These are phyloP conservation scores for Microplitis deprimator DNA, from an alignment of 2,888 invertebrate species.

Conservation along the genomic window DNA sequence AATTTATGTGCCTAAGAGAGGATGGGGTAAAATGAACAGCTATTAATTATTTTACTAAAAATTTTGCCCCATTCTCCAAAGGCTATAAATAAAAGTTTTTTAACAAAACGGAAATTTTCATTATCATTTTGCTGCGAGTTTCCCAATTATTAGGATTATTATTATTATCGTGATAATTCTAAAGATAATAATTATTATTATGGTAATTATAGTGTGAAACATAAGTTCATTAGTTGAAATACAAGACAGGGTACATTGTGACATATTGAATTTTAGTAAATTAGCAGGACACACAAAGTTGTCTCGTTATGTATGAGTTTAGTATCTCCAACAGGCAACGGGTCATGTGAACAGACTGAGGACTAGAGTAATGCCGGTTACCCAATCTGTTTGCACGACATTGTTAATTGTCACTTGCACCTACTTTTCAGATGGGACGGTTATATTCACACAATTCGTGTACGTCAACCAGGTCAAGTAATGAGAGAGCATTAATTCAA, in stretches of 20 bases:
- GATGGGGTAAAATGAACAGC: too few species aligned
- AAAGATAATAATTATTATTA: slow-evolving; percentile 3
- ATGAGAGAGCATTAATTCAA: neutral
- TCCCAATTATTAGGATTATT: neutral
- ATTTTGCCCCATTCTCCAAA: too few species aligned
- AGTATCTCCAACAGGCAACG: neutral
- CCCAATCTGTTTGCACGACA: slow-evolving; percentile 7
- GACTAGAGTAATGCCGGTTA: neutral
- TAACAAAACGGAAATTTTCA: too few species aligned
- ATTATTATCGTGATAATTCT: neutral
- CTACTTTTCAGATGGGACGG: neutral
- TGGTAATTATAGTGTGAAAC: neutral
- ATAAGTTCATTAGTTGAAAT: neutral
- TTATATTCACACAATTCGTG: slow-evolving; percentile 23
- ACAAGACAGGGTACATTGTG: neutral
- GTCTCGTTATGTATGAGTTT: neutral
- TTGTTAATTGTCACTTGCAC: slow-evolving; percentile 11
- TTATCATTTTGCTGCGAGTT: too few species aligned
- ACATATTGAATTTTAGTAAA: neutral
- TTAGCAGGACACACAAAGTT: neutral
- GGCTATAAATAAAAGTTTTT: too few species aligned
- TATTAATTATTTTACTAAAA: too few species aligned
- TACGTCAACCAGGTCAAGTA: slow-evolving; percentile 7
- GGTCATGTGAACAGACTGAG: neutral
- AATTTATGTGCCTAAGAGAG: too few species aligned